These are phyloP conservation scores for Danaus melanippus DNA, from an alignment of 1,140 invertebrate species.

Conservation along the genomic window DNA sequence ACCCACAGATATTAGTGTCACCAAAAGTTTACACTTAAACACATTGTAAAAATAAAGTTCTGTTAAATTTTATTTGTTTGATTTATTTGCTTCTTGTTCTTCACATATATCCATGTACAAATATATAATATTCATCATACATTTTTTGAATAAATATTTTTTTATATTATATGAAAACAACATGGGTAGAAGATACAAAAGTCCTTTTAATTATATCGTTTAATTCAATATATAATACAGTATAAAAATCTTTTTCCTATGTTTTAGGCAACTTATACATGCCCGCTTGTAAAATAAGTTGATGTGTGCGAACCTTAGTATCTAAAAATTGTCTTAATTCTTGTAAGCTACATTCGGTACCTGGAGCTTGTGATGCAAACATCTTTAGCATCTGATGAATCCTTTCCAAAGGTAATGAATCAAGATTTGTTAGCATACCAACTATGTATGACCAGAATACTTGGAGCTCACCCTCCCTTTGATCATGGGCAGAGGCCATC, in stretches of 20 bases:
- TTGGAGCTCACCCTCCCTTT: constrained; percentile 94
- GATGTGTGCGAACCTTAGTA: constrained; percentile 92
- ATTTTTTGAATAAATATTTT: too few species aligned
- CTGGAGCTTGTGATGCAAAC: constrained; percentile 91
- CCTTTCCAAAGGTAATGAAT: constrained; percentile 91
- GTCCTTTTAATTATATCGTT: too few species aligned
- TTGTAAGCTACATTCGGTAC: constrained; percentile 89
- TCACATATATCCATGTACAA: too few species aligned
- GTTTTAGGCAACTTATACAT: constrained; percentile 90
- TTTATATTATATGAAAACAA: too few species aligned
- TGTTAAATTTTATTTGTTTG: constrained; percentile 40
- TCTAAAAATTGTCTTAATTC: constrained; percentile 93
- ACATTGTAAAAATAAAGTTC: constrained; percentile 45
- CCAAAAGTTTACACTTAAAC: constrained; percentile 58
- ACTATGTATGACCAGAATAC: constrained; percentile 98
- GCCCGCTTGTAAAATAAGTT: constrained; percentile 87
- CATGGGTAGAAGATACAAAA: too few species aligned
- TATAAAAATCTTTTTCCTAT: constrained; percentile 19
- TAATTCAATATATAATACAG: too few species aligned
- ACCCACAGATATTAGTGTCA: constrained; percentile 57
- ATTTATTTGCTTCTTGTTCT: constrained; percentile 12
- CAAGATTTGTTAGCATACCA: constrained; percentile 96
- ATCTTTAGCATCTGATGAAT: constrained; percentile 98
- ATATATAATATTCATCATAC: too few species aligned
- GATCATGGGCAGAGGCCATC: constrained; percentile 93